These are phyloP conservation scores for Eupithecia centaureata DNA, from an alignment of 2,888 invertebrate genomes.

Conservation along the genomic window DNA sequence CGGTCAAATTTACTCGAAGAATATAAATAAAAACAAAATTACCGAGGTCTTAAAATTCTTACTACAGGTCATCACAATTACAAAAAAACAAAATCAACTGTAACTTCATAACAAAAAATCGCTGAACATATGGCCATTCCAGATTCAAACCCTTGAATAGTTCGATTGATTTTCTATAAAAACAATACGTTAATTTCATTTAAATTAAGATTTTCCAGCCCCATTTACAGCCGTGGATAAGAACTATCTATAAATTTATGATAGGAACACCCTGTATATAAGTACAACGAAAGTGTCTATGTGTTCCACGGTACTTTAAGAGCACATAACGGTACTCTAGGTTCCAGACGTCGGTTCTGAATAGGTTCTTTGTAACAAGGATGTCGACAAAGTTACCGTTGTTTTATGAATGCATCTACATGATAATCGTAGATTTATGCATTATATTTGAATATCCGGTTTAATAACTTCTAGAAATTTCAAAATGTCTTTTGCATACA, in stretches of 20 bases:
- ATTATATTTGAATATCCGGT: conserved; percentile 1
- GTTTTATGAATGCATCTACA: conserved; percentile 4
- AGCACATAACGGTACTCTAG: conserved; percentile 66
- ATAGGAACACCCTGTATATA: neutral
- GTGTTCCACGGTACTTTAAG: conserved; percentile 57
- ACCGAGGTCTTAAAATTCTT: too few species aligned
- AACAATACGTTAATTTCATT: too few species aligned
- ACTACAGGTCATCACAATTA: neutral
- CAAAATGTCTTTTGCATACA: neutral
- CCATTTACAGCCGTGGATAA: too few species aligned
- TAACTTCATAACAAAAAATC: neutral
- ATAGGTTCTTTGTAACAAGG: conserved; percentile 16
- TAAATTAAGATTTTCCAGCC: too few species aligned
- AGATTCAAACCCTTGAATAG: neutral
- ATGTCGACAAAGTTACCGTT: conserved; percentile 12
- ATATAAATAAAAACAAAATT: too few species aligned
- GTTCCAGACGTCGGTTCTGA: conserved; percentile 36
- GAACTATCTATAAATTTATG: too few species aligned
- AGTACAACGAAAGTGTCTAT: neutral
- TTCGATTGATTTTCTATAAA: neutral
- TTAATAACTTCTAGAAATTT: neutral
- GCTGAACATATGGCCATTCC: too few species aligned
- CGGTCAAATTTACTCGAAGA: too few species aligned
- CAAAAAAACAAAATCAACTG: neutral
- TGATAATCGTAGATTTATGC: conserved; percentile 2